Base-by-base conservation (phyloP, 1,140 invertebrate genomes). In the Scaptomyza hsui region DNA sequence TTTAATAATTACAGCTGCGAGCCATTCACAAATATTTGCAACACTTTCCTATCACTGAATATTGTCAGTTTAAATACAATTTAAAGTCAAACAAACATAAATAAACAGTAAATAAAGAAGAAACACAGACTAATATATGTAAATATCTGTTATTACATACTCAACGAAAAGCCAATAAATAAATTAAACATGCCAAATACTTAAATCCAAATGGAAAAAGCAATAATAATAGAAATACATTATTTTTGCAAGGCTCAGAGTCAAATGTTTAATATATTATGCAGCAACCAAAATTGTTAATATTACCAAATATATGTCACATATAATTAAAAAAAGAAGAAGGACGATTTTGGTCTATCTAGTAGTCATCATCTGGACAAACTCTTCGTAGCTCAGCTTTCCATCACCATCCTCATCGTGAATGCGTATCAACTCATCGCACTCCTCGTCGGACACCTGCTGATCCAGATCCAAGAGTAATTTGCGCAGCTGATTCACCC, bases 1-100 rank as follows among this genome's bases (percentile, higher is more conserved):
- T 78, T 81, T 78, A 88, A 88, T 88, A 85, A 88, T 86, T 85
- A 71, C 73, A 57, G 53, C 39, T 21, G 57, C 45, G 61, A 59
- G 39, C 60, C 64, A 67, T 69, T 56, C 51, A 26, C 48, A 80
- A 85, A 86, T 86, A 77, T 85, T 83, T 76, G 51, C 39, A 59
- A 15, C n/a, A 13, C 15, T 21, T 44, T n/a, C 10, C n/a, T 24
- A 37, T 24, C 37, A 24, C 37, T 55, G 41, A 55, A 5, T 21
- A 10, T 3, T 15, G 13, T 24, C 52, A 26, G 52, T 13, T 42
- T 41, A 26, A 55, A 55, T 16, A 1, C n/a, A 55, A 10, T 21
- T 55, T 41, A 55, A 21, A 13, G 45, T 13, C 9, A 41, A 53
- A 53, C 5, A 15, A 21, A 24, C 16, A 24, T 24, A 39, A 21